Percentiles rank a stretch among this genome's conserved stretches.
Evolutionary conservation across 2,113 vertebrate species (phyloP).

Genomic region (Psophia crepitans): DNA sequence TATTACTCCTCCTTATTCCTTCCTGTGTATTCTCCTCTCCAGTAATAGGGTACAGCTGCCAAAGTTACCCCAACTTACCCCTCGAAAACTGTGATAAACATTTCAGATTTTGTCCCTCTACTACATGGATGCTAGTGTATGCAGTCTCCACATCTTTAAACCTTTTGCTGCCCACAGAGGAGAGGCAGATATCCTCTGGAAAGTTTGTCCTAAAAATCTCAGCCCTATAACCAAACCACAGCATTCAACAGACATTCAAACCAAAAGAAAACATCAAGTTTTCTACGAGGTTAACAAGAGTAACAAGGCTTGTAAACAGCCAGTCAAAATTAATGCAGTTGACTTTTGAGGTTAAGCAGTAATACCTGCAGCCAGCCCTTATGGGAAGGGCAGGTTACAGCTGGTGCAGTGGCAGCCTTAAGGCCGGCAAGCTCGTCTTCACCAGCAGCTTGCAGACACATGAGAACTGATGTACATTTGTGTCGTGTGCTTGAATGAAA

Average conservation of each 20-base stretch:
- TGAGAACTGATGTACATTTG: accelerated
- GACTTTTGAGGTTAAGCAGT: not conserved
- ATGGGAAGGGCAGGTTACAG: accelerated
- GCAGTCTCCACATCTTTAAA: not conserved
- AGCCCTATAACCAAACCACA: not conserved
- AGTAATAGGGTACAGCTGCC: not conserved
- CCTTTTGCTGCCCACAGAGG: not conserved
- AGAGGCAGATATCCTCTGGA: not conserved
- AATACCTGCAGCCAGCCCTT: not conserved
- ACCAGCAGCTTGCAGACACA: not conserved
- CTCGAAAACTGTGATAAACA: not conserved
- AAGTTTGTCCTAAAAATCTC: not conserved
- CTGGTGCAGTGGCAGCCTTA: accelerated
- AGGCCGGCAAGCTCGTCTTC: not conserved
- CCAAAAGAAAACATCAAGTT: not conserved
- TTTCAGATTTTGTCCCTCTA: not conserved
- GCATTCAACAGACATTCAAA: not conserved
- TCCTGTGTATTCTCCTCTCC: not conserved
- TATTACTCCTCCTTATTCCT: not conserved
- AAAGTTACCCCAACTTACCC: not conserved
- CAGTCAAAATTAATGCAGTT: not conserved
- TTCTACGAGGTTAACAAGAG: not conserved
- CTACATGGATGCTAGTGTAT: not conserved
- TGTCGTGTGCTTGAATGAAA: not conserved
- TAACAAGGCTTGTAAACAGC: not conserved